Evolutionary conservation across 2,888 invertebrate species (phyloP).

Genomic region (Microctonus aethiopoides): DNA sequence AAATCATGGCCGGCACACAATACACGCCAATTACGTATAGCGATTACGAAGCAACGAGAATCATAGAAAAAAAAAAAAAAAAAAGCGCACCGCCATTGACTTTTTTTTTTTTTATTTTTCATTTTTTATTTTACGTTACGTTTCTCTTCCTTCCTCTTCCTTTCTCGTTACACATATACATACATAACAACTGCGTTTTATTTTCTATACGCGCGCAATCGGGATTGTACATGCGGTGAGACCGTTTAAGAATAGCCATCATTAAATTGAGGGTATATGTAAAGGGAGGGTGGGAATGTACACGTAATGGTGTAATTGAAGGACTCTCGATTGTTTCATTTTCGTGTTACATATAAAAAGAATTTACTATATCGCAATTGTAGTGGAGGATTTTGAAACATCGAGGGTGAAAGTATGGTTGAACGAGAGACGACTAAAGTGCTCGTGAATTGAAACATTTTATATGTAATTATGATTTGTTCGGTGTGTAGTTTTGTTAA

Average conservation of each 20-base stretch:
- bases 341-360: neutral
- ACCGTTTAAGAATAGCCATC: slow-evolving; percentile 22
- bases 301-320: slow-evolving; percentile 32
- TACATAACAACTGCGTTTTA: neutral
- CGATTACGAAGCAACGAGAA: slow-evolving; percentile 44
- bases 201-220: slow-evolving; percentile 9
- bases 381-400: slow-evolving; percentile 1
- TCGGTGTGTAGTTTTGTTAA: neutral
- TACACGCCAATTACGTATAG: slow-evolving; percentile 48
- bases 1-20: slow-evolving; percentile 40
- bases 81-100: neutral
- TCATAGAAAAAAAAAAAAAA: neutral
- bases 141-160: neutral
- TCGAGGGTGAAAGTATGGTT: slow-evolving; percentile 1
- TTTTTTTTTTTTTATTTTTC: neutral
- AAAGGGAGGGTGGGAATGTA: slow-evolving; percentile 25
- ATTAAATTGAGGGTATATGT: slow-evolving; percentile 14
- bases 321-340: slow-evolving; percentile 32
- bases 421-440: slow-evolving; percentile 14
- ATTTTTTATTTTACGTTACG: neutral
- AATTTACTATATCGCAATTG: neutral
- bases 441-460: slow-evolving; percentile 9
- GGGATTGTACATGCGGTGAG: neutral
- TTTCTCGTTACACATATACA: neutral
- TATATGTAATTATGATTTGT: slow-evolving; percentile 17